These are phyloP conservation scores for Salvelinus fontinalis DNA, from an alignment of 2,113 vertebrate species.

Conservation along the genomic window DNA sequence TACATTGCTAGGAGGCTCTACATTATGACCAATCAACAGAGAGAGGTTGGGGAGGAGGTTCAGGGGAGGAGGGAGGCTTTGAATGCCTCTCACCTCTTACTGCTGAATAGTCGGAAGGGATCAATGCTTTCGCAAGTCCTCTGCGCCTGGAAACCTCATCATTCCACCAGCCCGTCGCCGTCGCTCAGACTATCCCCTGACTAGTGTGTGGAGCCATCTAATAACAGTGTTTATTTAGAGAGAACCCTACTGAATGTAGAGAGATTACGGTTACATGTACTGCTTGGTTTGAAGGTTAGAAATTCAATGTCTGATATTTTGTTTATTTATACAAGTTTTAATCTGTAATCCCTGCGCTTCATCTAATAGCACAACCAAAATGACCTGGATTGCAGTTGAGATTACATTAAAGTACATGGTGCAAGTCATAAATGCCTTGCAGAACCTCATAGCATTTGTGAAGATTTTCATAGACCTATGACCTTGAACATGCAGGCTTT, in stretches of 20 bases:
- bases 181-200: neutral
- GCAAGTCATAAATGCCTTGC: too few species aligned
- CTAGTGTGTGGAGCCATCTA: neutral
- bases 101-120: neutral
- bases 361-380: too few species aligned
- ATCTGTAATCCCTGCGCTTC: too few species aligned
- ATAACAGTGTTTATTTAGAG: neutral
- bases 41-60: neutral
- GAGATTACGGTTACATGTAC: neutral
- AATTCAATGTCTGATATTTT: neutral
- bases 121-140: neutral
- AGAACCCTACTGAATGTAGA: neutral
- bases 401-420: too few species aligned
- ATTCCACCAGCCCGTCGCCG: neutral
- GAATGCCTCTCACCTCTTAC: neutral
- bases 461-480: too few species aligned
- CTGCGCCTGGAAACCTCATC: neutral
- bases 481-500: too few species aligned
- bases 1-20: slow-evolving; percentile 25
- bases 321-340: too few species aligned
- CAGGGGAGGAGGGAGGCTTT: neutral
- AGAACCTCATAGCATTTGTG: too few species aligned
- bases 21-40: slow-evolving; percentile 20
- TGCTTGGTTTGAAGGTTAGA: neutral
- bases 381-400: too few species aligned